Evolutionary conservation across 2,113 vertebrate genomes (phyloP).

Genomic region (Hippocampus guttulatus): DNA sequence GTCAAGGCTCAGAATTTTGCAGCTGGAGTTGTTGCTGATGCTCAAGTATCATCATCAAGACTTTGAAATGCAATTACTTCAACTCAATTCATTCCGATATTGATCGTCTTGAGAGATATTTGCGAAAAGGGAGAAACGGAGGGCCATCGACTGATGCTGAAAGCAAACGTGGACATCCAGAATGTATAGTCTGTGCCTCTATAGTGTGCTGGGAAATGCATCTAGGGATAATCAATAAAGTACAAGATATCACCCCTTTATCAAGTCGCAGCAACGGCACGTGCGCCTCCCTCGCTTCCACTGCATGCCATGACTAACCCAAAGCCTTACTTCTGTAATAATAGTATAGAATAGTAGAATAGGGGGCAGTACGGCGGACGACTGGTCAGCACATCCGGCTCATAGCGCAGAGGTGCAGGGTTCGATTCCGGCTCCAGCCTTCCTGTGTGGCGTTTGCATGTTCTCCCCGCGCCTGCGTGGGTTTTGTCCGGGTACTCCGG

Average conservation of each 20-base stretch:
- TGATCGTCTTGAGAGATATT: conserved; percentile 39
- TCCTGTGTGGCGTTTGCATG: too few relatives aligned
- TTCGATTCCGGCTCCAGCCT: too few relatives aligned
- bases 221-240: conserved; percentile 50
- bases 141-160: conserved; percentile 30
- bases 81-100: conserved; percentile 42
- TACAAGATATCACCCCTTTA: conserved; percentile 31
- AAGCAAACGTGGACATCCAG: conserved; percentile 18
- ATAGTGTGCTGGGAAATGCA: conserved; percentile 58
- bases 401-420: too few relatives aligned
- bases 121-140: conserved; percentile 29
- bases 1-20: conserved; percentile 34
- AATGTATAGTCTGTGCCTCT: conserved; percentile 21
- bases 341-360: too few relatives aligned
- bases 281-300: background rate
- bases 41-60: conserved; percentile 1
- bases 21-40: conserved; percentile 28
- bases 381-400: too few relatives aligned
- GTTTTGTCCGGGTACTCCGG: too few relatives aligned
- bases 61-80: conserved; percentile 28
- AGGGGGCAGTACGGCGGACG: too few relatives aligned
- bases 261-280: conserved; percentile 22
- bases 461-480: too few relatives aligned
- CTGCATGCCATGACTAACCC: conserved; percentile 12
- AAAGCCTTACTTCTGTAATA: background rate